Evolutionary conservation across 1,140 invertebrate genomes (phyloP).

Genomic region (Aphidius gifuensis): DNA sequence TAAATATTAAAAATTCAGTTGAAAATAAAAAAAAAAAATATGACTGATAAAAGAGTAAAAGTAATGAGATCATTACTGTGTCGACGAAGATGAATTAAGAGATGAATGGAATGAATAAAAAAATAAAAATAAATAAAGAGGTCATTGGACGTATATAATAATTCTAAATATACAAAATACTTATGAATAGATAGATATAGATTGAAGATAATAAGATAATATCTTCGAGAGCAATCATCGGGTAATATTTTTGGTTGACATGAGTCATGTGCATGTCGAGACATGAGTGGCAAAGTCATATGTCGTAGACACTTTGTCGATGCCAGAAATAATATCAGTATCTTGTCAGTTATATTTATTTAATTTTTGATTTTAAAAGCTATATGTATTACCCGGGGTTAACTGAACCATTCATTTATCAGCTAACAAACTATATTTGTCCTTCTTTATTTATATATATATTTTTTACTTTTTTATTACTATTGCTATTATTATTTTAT

Average conservation of each 20-base stretch:
- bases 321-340: slow-evolving; percentile 51
- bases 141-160: too few species aligned
- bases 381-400: slow-evolving; percentile 25
- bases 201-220: too few species aligned
- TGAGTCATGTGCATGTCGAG: slow-evolving; percentile 39
- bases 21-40: too few species aligned
- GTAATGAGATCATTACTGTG: background rate
- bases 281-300: too few species aligned
- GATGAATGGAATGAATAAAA: background rate
- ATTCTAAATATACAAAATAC: too few species aligned
- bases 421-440: slow-evolving; percentile 49
- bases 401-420: slow-evolving; percentile 34
- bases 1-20: background rate
- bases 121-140: too few species aligned
- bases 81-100: slow-evolving; percentile 7
- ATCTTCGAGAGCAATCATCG: slow-evolving; percentile 28
- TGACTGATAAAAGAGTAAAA: too few species aligned
- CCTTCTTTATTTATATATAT: slow-evolving; percentile 22
- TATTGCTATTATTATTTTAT: slow-evolving; percentile 7
- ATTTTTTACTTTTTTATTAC: background rate
- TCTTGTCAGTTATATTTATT: slow-evolving; percentile 23
- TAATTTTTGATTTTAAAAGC: too few species aligned
- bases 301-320: slow-evolving; percentile 33
- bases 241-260: slow-evolving; percentile 40
- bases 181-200: too few species aligned